Conservation (phyloP, 1,140 invertebrate genomes). For the Bombyx mandarina region DNA sequence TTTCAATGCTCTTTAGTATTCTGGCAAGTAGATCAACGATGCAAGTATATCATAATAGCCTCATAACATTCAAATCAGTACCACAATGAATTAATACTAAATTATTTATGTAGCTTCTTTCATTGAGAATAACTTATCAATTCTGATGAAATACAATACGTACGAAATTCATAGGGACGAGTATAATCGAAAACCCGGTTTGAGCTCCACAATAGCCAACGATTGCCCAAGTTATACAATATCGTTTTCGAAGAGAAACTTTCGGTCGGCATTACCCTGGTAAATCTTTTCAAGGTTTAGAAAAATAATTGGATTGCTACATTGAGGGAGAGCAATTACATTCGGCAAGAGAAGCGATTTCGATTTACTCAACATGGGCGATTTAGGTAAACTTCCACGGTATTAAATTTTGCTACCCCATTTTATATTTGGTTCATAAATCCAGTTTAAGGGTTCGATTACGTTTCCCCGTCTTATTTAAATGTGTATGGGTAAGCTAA, state of each 20-base stretch:
- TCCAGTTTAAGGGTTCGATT: slow-evolving; percentile 28
- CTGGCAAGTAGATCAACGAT: neutral
- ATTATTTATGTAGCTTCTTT: neutral
- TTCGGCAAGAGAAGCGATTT: slow-evolving; percentile 46
- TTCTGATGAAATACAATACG: too few relatives aligned
- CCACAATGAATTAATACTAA: neutral
- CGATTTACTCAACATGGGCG: slow-evolving; percentile 48
- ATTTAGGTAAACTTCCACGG: slow-evolving; percentile 50
- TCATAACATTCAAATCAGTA: neutral
- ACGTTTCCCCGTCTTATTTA: slow-evolving; percentile 27
- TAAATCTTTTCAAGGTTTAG: slow-evolving; percentile 54
- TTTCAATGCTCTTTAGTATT: neutral
- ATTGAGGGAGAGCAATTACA: slow-evolving; percentile 61
- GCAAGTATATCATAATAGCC: neutral
- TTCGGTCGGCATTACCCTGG: slow-evolving; percentile 33
- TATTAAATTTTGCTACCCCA: slow-evolving; percentile 45
- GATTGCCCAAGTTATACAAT: slow-evolving; percentile 30
- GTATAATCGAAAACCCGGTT: too few relatives aligned
- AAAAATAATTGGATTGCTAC: slow-evolving; percentile 60
- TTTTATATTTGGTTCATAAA: slow-evolving; percentile 36
- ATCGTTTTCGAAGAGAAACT: slow-evolving; percentile 51
- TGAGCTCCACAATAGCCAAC: slow-evolving; percentile 5
- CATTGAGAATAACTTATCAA: neutral
- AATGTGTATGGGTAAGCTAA: slow-evolving; percentile 19
- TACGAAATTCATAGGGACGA: too few relatives aligned